These are phyloP conservation scores for Melipona bicolor DNA, from an alignment of 2,888 invertebrate species.

Conservation along the genomic window DNA sequence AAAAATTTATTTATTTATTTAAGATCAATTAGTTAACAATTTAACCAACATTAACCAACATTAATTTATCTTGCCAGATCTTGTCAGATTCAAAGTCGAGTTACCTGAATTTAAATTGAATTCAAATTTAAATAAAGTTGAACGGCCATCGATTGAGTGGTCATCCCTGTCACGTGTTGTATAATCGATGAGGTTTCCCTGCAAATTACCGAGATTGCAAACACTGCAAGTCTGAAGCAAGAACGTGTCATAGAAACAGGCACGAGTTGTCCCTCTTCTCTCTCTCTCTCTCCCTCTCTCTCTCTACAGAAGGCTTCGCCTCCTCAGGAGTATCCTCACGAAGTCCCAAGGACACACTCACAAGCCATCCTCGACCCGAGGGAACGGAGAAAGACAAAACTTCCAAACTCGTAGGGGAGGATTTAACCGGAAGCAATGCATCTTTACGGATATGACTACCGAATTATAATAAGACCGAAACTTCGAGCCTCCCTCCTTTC, in stretches of 20 bases:
- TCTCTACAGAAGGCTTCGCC: constrained; percentile 5
- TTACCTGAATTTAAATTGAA: no score
- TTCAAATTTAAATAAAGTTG: no score
- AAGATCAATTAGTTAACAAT: no score
- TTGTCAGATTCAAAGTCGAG: no score
- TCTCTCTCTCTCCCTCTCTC: background rate
- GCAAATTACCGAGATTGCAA: background rate
- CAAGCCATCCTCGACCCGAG: constrained; percentile 31
- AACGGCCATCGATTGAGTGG: no score
- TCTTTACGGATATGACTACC: constrained; percentile 44
- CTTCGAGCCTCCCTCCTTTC: background rate
- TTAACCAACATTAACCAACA: no score
- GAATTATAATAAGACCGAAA: constrained; percentile 55
- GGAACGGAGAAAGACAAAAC: constrained; percentile 11
- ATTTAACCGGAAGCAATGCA: constrained; percentile 57
- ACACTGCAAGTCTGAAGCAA: background rate
- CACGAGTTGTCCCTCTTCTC: background rate
- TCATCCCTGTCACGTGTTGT: background rate
- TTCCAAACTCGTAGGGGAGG: constrained; percentile 20
- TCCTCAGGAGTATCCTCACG: constrained; percentile 54
- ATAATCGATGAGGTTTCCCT: background rate
- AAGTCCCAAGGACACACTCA: constrained; percentile 52
- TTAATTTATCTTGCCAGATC: no score
- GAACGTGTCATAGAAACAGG: background rate
- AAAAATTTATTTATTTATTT: no score